phyloP scores from a whole-genome alignment of 23 tunicate genomes.

The Pegea sp. region DNA sequence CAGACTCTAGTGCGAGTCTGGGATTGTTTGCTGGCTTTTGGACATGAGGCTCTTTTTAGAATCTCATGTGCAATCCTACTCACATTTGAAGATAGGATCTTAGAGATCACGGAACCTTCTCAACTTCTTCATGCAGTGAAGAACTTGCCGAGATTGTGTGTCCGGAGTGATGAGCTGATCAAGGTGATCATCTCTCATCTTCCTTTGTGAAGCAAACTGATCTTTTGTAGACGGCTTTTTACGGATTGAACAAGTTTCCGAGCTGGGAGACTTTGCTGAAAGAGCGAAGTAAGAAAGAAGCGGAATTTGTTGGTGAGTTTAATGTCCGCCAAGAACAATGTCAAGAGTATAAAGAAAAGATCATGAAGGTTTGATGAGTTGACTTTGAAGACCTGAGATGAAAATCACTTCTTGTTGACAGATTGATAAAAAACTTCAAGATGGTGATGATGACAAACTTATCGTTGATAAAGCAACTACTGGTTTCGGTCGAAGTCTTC shows the following conservation, averaged over 20 bases:
- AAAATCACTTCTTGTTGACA: not conserved
- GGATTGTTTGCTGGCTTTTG: conserved; percentile 50
- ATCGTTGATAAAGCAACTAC: conserved; percentile 15
- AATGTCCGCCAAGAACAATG: not conserved
- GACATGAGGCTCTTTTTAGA: conserved; percentile 47
- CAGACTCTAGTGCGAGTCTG: conserved; percentile 42
- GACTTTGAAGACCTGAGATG: not conserved
- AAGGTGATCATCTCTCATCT: conserved; percentile 8
- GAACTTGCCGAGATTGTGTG: conserved; percentile 33
- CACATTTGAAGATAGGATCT: conserved; percentile 17
- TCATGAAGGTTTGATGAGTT: conserved; percentile 1
- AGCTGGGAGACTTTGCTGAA: not conserved
- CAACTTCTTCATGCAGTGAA: conserved; percentile 36
- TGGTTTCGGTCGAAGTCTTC: conserved; percentile 2
- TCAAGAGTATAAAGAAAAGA: not conserved
- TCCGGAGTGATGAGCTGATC: conserved; percentile 13
- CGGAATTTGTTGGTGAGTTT: not conserved
- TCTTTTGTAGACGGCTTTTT: not conserved
- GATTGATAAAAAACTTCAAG: too few relatives aligned
- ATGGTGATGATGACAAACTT: conserved; percentile 6
- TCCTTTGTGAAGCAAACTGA: not conserved
- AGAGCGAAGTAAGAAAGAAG: not conserved
- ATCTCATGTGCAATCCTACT: conserved; percentile 21
- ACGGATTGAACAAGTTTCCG: not conserved
- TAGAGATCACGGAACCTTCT: conserved; percentile 31